A percentile compares a stretch with the other conserved stretches of the same genome.
phyloP scores from a whole-genome alignment of 2,113 vertebrate species.

The Amazona vittata region DNA sequence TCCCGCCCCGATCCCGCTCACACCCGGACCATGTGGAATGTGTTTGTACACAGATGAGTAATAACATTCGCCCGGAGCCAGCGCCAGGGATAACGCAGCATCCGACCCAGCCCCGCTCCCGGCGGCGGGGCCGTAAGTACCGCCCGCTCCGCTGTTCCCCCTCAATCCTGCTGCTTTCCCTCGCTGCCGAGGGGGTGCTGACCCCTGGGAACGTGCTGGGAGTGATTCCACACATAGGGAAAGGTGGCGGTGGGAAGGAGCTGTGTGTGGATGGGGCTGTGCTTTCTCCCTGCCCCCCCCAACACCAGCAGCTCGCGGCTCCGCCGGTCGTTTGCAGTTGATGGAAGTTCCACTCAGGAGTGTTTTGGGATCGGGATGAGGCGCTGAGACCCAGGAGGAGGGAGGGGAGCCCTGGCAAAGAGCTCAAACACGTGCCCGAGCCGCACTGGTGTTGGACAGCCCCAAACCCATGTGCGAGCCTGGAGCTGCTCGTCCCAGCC shows the following conservation, averaged over 20 bases:
- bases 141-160: neutral
- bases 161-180: neutral
- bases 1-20: neutral
- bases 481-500: accelerated
- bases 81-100: neutral
- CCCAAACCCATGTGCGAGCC: accelerated
- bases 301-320: accelerated
- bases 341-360: neutral
- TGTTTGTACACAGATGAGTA: constrained; percentile 10
- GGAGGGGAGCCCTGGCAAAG: neutral
- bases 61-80: neutral
- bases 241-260: neutral
- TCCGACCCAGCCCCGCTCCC: neutral
- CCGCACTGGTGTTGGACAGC: neutral
- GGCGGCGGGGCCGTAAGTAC: neutral
- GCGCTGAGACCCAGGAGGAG: neutral
- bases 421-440: neutral
- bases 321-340: accelerated
- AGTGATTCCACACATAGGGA: neutral
- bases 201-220: accelerated
- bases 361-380: neutral
- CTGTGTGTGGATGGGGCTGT: neutral
- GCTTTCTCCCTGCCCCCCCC: neutral
- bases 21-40: neutral
- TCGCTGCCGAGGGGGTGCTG: neutral